Percentiles rank a stretch among this genome's conserved stretches.
phyloP scores from a whole-genome alignment of 2,113 vertebrate genomes.

The Propithecus coquereli region DNA sequence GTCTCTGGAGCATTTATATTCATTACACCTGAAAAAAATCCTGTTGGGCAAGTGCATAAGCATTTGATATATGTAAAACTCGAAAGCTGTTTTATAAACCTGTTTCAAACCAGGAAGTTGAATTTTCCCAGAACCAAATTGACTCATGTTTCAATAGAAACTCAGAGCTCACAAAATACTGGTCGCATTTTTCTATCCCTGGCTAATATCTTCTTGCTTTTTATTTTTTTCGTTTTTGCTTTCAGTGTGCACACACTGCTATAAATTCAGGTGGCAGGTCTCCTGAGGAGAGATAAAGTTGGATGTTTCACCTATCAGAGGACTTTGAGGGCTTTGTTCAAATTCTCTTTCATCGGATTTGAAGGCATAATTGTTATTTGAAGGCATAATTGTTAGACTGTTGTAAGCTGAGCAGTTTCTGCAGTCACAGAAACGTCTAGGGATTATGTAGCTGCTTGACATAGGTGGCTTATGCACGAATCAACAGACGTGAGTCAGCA shows the following conservation, averaged over 20 bases:
- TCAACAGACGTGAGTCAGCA: background rate
- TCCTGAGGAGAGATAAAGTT: background rate
- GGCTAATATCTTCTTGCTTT: background rate
- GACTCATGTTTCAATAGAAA: constrained; percentile 59
- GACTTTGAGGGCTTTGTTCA: background rate
- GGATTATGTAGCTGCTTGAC: background rate
- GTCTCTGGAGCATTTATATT: background rate
- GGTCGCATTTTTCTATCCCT: background rate
- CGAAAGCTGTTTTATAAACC: constrained; percentile 73
- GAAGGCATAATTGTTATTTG: background rate
- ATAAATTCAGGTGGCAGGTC: background rate
- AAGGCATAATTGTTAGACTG: background rate
- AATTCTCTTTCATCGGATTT: background rate
- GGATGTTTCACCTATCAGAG: background rate
- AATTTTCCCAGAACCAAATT: constrained; percentile 62
- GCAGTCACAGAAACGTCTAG: background rate
- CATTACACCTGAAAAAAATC: constrained; percentile 24
- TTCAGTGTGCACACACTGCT: background rate
- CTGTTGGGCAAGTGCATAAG: constrained; percentile 6
- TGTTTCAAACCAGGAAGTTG: constrained; percentile 57
- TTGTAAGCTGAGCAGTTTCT: constrained; percentile 3
- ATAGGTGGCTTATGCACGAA: background rate
- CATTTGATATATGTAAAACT: constrained; percentile 37
- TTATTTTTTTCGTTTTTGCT: background rate
- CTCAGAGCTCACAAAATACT: background rate